phyloP scores from a whole-genome alignment of 1,140 invertebrate genomes.

The Caenorhabditis tropicalis region DNA sequence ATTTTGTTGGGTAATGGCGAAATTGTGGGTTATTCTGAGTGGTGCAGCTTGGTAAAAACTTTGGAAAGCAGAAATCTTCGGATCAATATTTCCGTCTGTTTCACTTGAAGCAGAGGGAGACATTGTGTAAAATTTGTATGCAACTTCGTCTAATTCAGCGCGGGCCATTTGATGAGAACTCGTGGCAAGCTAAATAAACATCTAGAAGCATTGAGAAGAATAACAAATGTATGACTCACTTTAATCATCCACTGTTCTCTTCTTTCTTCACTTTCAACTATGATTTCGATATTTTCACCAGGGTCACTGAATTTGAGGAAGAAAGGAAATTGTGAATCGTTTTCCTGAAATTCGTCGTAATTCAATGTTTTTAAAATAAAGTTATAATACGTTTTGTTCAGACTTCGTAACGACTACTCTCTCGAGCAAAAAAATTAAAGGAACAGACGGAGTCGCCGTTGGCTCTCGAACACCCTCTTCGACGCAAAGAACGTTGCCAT shows the following conservation, averaged over 20 bases:
- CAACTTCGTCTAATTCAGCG: slow-evolving; percentile 51
- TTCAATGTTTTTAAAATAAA: not conserved
- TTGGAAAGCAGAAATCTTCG: not conserved
- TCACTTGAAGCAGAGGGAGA: not conserved
- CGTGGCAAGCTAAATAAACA: slow-evolving; percentile 44
- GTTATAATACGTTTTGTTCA: not conserved
- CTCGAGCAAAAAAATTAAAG: slow-evolving; percentile 47
- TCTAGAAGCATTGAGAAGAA: not conserved
- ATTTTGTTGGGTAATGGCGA: slow-evolving; percentile 50
- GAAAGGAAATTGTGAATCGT: not conserved
- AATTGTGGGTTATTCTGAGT: slow-evolving; percentile 22
- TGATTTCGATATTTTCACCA: slow-evolving; percentile 30
- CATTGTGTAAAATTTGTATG: slow-evolving; percentile 54
- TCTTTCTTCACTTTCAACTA: slow-evolving; percentile 1
- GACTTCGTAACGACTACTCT: not conserved
- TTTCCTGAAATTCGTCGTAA: not conserved
- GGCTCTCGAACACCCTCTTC: not conserved
- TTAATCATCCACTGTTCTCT: slow-evolving; percentile 55
- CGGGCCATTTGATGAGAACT: slow-evolving; percentile 52
- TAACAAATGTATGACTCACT: not conserved
- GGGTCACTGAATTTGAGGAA: not conserved
- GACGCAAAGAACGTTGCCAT: slow-evolving; percentile 47
- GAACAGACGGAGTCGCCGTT: slow-evolving; percentile 9
- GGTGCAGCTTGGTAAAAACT: slow-evolving; percentile 48
- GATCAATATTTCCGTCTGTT: not conserved